phyloP scores from a whole-genome alignment of 2,113 vertebrate genomes.

The Leptosomus discolor region DNA sequence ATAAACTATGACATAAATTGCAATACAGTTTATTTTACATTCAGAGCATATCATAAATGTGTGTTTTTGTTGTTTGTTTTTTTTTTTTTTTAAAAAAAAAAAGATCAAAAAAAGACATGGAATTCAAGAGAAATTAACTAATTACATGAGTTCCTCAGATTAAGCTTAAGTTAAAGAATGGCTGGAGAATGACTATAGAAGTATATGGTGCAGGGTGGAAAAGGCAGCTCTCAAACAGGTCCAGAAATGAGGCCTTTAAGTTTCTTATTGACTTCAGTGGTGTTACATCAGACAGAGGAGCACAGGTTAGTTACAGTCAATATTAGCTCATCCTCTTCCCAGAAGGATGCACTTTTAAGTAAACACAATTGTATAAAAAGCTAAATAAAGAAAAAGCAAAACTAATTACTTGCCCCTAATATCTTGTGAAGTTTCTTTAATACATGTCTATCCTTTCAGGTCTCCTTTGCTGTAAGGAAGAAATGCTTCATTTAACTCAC shows the following conservation, averaged over 20 bases:
- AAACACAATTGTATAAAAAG: conserved; percentile 14
- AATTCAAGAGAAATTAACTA: not conserved
- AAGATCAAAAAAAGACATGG: not conserved
- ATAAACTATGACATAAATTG: not conserved
- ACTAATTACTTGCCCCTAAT: not conserved
- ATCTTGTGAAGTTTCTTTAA: not conserved
- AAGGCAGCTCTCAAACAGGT: not conserved
- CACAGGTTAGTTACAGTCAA: conserved; percentile 19
- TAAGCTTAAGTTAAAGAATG: not conserved
- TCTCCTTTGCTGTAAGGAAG: not conserved
- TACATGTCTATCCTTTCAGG: not conserved
- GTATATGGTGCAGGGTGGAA: not conserved
- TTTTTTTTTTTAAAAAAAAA: not conserved
- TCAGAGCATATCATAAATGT: not conserved
- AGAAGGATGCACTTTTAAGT: conserved; percentile 25
- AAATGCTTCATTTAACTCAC: not conserved
- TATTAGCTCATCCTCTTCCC: not conserved
- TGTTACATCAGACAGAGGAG: not conserved
- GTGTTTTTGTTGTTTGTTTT: too few relatives aligned
- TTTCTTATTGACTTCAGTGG: not conserved
- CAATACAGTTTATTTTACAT: not conserved
- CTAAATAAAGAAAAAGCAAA: conserved; percentile 5
- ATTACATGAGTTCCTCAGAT: not conserved
- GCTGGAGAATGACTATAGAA: not conserved
- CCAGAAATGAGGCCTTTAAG: not conserved